These are phyloP conservation scores for Rhabdophis nuchalis DNA, from an alignment of 2,797 vertebrate species.

Conservation along the genomic window DNA sequence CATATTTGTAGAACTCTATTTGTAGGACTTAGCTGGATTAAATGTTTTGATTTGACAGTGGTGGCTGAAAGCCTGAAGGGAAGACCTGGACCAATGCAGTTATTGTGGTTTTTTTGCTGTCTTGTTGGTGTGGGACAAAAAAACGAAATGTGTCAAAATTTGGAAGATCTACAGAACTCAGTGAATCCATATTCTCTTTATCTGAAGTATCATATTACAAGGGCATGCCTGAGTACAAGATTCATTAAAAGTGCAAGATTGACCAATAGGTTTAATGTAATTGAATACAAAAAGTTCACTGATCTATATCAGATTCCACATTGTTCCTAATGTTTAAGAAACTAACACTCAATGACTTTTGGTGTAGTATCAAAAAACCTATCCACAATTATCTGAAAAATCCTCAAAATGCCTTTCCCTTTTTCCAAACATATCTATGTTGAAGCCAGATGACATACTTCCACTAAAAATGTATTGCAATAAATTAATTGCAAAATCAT, in stretches of 20 bases:
- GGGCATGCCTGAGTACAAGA: background rate
- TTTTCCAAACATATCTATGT: background rate
- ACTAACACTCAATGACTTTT: background rate
- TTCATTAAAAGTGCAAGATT: background rate
- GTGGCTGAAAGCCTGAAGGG: background rate
- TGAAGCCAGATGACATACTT: background rate
- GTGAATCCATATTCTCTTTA: background rate
- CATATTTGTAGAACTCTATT: background rate
- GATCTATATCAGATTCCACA: background rate
- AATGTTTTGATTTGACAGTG: background rate
- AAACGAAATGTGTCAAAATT: background rate
- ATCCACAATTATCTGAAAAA: background rate
- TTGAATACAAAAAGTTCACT: background rate
- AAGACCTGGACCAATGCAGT: background rate
- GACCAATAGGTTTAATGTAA: background rate
- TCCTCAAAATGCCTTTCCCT: background rate
- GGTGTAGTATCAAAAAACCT: background rate
- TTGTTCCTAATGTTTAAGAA: background rate
- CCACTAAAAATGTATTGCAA: background rate
- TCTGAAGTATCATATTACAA: background rate
- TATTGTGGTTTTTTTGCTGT: background rate
- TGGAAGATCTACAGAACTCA: background rate
- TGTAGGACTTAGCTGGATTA: background rate
- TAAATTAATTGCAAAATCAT: background rate
- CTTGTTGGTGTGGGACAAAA: background rate